These are phyloP conservation scores for Microplitis demolitor DNA, from an alignment of 1,140 invertebrate genomes.

Conservation along the genomic window DNA sequence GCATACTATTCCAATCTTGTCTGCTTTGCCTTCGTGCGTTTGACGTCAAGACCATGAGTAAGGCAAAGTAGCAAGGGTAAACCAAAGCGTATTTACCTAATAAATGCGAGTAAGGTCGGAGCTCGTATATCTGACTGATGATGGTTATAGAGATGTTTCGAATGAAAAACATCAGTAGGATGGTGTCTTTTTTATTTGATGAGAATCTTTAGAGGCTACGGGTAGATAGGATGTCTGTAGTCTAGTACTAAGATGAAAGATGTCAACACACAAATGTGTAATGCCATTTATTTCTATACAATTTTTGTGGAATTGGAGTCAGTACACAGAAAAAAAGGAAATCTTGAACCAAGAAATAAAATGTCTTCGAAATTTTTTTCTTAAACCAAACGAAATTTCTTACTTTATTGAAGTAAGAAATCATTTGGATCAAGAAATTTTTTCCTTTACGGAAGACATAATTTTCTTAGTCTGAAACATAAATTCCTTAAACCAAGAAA, in stretches of 20 bases:
- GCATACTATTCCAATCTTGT: conserved; percentile 19
- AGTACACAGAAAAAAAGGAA: too few species aligned
- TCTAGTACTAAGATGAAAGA: neutral
- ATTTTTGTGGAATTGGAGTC: conserved; percentile 42
- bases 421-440: too few species aligned
- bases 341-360: too few species aligned
- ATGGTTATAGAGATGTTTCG: conserved; percentile 4
- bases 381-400: too few species aligned
- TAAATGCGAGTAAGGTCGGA: conserved; percentile 24
- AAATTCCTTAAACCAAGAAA: too few species aligned
- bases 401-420: too few species aligned
- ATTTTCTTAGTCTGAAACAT: too few species aligned
- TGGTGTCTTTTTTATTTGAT: conserved; percentile 29
- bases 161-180: neutral
- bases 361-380: too few species aligned
- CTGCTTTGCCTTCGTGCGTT: conserved; percentile 15
- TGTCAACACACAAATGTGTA: conserved; percentile 1
- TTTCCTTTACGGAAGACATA: too few species aligned
- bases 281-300: neutral
- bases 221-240: neutral
- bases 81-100: conserved; percentile 18
- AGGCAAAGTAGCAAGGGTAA: neutral
- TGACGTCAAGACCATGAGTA: neutral
- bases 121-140: conserved; percentile 23
- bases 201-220: conserved; percentile 4